phyloP scores from a whole-genome alignment of 2,113 vertebrate genomes.

The Podiceps cristatus region DNA sequence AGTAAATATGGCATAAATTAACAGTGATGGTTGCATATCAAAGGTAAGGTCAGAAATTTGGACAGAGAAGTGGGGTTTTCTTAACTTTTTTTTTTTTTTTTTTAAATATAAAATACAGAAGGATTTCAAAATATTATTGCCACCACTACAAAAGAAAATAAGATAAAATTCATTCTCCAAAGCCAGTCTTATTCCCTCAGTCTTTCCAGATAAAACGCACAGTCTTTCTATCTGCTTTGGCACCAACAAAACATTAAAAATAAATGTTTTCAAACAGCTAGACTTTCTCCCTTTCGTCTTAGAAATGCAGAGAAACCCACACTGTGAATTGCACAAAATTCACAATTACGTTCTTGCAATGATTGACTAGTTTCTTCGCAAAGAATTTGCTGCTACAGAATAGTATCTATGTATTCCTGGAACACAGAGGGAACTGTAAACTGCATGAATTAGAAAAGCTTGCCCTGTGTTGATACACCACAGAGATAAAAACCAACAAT shows the following conservation, averaged over 20 bases:
- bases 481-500: not conserved
- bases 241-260: constrained; percentile 32
- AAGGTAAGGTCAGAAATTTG: not conserved
- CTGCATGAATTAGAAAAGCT: not conserved
- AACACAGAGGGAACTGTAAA: not conserved
- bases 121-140: not conserved
- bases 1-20: not conserved
- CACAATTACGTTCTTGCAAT: not conserved
- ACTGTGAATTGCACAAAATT: constrained; percentile 5
- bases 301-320: not conserved
- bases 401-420: not conserved
- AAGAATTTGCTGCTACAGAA: constrained; percentile 13
- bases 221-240: not conserved
- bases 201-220: not conserved
- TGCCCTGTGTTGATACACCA: not conserved
- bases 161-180: not conserved
- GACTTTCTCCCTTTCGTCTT: not conserved
- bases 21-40: not conserved
- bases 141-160: not conserved
- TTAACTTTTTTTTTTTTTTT: not conserved
- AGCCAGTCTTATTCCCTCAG: not conserved
- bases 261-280: constrained; percentile 10
- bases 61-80: not conserved
- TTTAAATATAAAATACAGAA: not conserved
- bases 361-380: constrained; percentile 24